A percentile compares a stretch with the other conserved stretches of the same genome.
phyloP scores from a whole-genome alignment of 2,888 invertebrate species.

The Homarus gammarus region DNA sequence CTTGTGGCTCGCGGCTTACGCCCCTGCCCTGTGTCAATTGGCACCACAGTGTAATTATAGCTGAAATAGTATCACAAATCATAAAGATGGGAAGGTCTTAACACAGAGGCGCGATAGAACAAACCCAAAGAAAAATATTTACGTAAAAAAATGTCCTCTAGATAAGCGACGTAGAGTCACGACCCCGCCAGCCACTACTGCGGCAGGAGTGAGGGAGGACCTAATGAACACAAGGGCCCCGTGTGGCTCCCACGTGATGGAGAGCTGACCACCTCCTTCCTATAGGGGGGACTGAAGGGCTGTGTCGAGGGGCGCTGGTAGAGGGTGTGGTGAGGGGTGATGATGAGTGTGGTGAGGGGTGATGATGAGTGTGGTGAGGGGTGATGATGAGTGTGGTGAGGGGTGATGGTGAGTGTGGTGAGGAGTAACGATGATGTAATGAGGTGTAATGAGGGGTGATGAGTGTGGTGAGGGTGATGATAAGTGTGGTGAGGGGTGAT shows the following conservation, averaged over 20 bases:
- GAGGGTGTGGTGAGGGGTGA: too few species aligned
- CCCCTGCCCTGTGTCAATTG: constrained; percentile 64
- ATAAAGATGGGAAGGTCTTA: constrained; percentile 69
- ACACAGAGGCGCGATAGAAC: constrained; percentile 68
- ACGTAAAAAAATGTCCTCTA: constrained; percentile 56
- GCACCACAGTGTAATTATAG: constrained; percentile 73
- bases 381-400: too few species aligned
- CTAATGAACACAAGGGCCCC: constrained; percentile 43
- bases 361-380: too few species aligned
- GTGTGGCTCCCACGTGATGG: constrained; percentile 17
- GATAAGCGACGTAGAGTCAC: constrained; percentile 51
- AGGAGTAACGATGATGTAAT: too few species aligned
- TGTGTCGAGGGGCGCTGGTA: background rate
- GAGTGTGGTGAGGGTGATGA: too few species aligned
- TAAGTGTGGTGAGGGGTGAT: too few species aligned
- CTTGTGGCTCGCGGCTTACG: constrained; percentile 38
- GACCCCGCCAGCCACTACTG: constrained; percentile 5
- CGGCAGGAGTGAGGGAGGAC: constrained; percentile 13
- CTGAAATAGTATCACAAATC: constrained; percentile 75
- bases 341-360: too few species aligned
- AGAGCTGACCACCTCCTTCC: background rate
- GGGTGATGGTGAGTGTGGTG: too few species aligned
- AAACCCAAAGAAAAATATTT: constrained; percentile 54
- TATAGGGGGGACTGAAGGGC: background rate
- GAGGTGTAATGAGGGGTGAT: too few species aligned